A percentile compares a stretch with the other conserved stretches of the same genome.
Conservation (phyloP, 2,797 vertebrate species). For the Pristis pectinata region DNA sequence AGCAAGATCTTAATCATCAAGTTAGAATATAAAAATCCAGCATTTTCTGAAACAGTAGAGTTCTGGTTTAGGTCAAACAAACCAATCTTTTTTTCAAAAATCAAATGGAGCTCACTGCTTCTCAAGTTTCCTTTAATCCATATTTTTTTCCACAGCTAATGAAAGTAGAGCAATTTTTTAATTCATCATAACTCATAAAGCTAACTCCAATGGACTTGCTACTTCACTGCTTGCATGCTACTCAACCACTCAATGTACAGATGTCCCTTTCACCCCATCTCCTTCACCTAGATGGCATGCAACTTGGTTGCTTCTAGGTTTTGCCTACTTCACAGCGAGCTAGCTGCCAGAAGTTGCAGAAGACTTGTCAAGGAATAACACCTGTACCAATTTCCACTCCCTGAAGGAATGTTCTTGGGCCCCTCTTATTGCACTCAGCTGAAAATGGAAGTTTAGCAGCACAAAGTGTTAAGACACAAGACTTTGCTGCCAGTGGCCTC, state of each 20-base stretch:
- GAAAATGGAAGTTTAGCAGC: background rate
- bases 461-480: background rate
- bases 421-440: background rate
- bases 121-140: background rate
- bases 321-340: background rate
- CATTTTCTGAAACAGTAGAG: background rate
- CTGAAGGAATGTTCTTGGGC: no score
- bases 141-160: background rate
- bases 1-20: background rate
- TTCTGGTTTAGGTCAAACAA: background rate
- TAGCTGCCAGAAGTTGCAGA: background rate
- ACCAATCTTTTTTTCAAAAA: background rate
- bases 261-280: background rate
- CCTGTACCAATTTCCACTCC: no score
- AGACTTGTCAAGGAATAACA: background rate
- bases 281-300: background rate
- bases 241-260: background rate
- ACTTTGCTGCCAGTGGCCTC: background rate
- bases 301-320: background rate
- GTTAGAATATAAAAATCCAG: background rate
- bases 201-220: background rate
- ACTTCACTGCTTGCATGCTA: background rate
- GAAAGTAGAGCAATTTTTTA: background rate
- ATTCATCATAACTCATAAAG: background rate
- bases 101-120: background rate